Evolutionary conservation across 2,888 invertebrate genomes (phyloP), one percentile per base, ranked within the genome.

Genomic region (Mimumesa dahlbomi): DNA sequence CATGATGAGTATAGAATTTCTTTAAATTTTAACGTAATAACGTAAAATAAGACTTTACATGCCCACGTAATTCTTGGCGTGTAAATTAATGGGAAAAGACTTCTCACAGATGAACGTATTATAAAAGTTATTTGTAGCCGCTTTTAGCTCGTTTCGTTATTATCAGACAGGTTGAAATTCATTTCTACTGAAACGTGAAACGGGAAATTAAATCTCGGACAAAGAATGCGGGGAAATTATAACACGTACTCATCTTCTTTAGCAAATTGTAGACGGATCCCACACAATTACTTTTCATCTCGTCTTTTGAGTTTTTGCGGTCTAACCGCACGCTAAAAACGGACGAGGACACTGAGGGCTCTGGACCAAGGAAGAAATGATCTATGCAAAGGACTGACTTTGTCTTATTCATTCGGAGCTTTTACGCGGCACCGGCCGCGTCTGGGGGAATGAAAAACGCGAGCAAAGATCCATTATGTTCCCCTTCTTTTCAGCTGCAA

Each of bases 171-270:
- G n/a, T n/a, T n/a, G n/a, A n/a, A n/a, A n/a, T n/a, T n/a, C n/a
- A n/a, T n/a, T n/a, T n/a, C n/a, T n/a, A n/a, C n/a, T 31, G 34
- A 66, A 72, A 67, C 61, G 53, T 38, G 63, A 74, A 77, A 83
- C 62, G 78, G 63, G 74, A 72, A 73, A 75, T 81, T 78, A 70
- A 80, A 77, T 71, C 61, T 57, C 31, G 73, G 63, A 83, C 76
- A 77, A 82, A 73, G 77, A 77, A 72, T n/a, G 73, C 57, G 46
- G 46, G 50, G 61, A 63, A 77, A 83, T 82, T 73, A 80, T 78
- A 65, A 48, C 64, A 67, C 61, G 54, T 52, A 36, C 50, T n/a
- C 48, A 48, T 16, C 49, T 38, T 45, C 45, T 56, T 34, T 58
- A 36, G 25, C 16, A 62, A 62, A 61, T 67, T 25, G 22, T 34